Percentiles rank a stretch among this genome's conserved stretches.
Conservation (phyloP, 2,797 vertebrate species). For the Schizothorax lantsangensis region DNA sequence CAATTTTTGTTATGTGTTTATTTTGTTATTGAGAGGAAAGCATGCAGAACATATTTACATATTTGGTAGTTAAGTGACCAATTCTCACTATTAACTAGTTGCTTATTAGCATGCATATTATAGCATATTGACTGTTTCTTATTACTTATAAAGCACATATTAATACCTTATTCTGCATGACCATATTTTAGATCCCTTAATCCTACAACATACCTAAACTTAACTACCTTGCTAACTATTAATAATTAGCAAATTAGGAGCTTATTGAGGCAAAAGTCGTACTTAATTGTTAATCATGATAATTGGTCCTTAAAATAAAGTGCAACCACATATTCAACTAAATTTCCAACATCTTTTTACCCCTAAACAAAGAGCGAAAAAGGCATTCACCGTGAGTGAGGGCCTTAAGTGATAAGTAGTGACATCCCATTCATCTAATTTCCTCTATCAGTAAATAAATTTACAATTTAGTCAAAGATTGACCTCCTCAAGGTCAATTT, state of each 20-base stretch:
- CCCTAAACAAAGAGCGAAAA: neutral
- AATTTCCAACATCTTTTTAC: neutral
- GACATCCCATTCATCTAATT: slow-evolving; percentile 43
- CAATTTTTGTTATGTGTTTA: neutral
- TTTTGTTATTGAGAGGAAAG: neutral
- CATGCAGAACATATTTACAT: neutral
- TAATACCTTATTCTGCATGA: neutral
- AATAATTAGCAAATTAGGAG: neutral
- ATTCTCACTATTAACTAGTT: neutral
- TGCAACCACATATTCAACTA: neutral
- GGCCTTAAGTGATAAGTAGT: neutral
- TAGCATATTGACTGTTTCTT: neutral
- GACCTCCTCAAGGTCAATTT: slow-evolving; percentile 23
- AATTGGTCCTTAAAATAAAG: neutral
- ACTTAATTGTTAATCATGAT: neutral
- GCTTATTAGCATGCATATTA: neutral
- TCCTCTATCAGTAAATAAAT: slow-evolving; percentile 29
- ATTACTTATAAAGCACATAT: neutral
- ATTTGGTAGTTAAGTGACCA: neutral
- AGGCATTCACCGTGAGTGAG: neutral
- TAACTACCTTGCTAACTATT: neutral
- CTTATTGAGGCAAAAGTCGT: no score
- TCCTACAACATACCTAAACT: neutral
- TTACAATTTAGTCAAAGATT: slow-evolving; percentile 17
- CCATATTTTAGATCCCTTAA: neutral